phyloP scores from a whole-genome alignment of 2,888 invertebrate species.

The Boloria euphrosyne region DNA sequence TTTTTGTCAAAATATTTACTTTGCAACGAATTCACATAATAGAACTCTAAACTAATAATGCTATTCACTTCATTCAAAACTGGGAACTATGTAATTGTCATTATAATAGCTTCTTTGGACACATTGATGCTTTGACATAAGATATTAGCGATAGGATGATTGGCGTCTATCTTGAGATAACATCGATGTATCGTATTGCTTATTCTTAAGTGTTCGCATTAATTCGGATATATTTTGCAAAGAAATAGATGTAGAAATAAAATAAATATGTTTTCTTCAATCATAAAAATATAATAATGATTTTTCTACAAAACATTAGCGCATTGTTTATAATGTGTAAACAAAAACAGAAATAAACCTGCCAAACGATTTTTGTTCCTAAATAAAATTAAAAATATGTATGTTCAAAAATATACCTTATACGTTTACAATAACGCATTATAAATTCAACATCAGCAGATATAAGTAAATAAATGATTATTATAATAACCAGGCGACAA shows the following conservation, averaged over 20 bases:
- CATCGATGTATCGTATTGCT: slow-evolving; percentile 62
- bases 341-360: slow-evolving; percentile 33
- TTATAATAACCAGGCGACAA: slow-evolving; percentile 54
- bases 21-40: slow-evolving; percentile 63
- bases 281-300: too few relatives aligned
- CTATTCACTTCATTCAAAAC: slow-evolving; percentile 61
- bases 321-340: too few relatives aligned
- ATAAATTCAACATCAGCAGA: slow-evolving; percentile 16
- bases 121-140: slow-evolving; percentile 34
- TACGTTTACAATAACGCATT: slow-evolving; percentile 14
- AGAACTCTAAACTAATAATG: slow-evolving; percentile 70
- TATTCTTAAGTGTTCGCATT: slow-evolving; percentile 41
- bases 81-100: slow-evolving; percentile 60
- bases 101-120: slow-evolving; percentile 63
- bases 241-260: not conserved
- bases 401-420: slow-evolving; percentile 25
- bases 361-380: not conserved
- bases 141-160: slow-evolving; percentile 35
- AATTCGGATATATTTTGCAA: slow-evolving; percentile 43
- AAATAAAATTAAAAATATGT: too few relatives aligned
- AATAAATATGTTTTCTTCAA: too few relatives aligned
- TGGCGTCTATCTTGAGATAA: slow-evolving; percentile 62
- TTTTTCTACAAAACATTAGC: too few relatives aligned
- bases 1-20: slow-evolving; percentile 81
- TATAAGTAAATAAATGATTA: slow-evolving; percentile 36